Conservation (phyloP, 2,797 vertebrate genomes). For the Hapalemur alaotrensis region DNA sequence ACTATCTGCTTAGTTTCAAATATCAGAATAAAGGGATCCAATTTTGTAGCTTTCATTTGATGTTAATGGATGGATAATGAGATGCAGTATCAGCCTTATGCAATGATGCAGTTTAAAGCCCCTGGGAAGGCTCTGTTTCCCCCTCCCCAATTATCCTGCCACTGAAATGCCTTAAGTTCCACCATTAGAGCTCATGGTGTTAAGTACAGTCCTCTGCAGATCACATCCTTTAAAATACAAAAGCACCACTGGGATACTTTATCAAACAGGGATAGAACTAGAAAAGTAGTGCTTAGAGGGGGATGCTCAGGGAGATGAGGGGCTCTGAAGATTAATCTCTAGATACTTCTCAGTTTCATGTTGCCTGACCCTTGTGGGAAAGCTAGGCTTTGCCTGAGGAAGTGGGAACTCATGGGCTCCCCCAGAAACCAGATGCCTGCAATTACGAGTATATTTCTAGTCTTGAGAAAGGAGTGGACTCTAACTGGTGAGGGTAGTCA, state of each 20-base stretch:
- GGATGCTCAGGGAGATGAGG: constrained; percentile 11
- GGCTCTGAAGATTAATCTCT: constrained; percentile 59
- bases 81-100: constrained; percentile 66
- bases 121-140: constrained; percentile 56
- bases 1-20: constrained; percentile 70
- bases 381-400: constrained; percentile 20
- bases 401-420: not conserved
- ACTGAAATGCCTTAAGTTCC: constrained; percentile 55
- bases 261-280: constrained; percentile 55
- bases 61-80: constrained; percentile 70
- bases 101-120: constrained; percentile 45
- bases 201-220: constrained; percentile 66
- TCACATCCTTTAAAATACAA: constrained; percentile 67
- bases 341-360: constrained; percentile 3
- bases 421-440: constrained; percentile 30
- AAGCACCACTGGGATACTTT: constrained; percentile 57
- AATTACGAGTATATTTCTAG: not conserved
- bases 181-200: constrained; percentile 62
- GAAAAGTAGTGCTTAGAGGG: constrained; percentile 42
- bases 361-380: constrained; percentile 3
- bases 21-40: constrained; percentile 65
- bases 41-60: constrained; percentile 72
- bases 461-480: constrained; percentile 36
- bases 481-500: not conserved
- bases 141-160: constrained; percentile 67